Evolutionary conservation across 37 sponge, comb jelly and placozoan species (phyloP).

Genomic region (Oopsacas minuta): DNA sequence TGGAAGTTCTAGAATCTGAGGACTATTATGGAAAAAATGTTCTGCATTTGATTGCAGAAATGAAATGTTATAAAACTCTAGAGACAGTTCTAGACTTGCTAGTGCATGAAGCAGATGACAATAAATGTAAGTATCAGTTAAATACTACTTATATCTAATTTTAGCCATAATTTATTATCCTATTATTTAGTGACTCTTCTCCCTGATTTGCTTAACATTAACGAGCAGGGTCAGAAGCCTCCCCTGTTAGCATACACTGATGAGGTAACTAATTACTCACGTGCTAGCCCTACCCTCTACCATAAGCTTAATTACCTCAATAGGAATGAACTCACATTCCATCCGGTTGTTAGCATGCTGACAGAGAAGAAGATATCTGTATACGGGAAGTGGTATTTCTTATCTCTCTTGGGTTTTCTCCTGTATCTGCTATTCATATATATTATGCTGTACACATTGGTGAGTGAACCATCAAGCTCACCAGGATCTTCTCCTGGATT

Average conservation of each 20-base stretch:
- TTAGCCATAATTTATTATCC: no score
- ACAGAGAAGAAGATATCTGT: slow-evolving; percentile 11
- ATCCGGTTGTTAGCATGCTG: background rate
- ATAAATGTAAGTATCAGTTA: background rate
- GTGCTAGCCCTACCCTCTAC: slow-evolving; percentile 5
- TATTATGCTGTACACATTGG: background rate
- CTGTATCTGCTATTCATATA: background rate
- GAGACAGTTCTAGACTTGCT: background rate
- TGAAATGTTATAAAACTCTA: background rate
- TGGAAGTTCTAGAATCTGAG: background rate
- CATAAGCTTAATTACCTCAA: background rate
- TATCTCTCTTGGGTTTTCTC: background rate
- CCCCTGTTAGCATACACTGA: background rate
- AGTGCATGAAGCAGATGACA: slow-evolving; percentile 3
- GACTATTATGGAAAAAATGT: background rate
- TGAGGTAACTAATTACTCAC: background rate
- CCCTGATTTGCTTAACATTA: background rate
- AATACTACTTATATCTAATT: no score
- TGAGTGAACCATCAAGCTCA: background rate
- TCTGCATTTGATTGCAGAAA: background rate
- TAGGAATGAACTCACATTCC: background rate
- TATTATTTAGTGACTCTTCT: background rate
- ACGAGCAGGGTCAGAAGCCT: slow-evolving; percentile 12
- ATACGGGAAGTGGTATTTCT: background rate
- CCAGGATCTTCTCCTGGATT: background rate